These are phyloP conservation scores for Sardina pilchardus DNA, from an alignment of 2,113 vertebrate species.

Conservation along the genomic window DNA sequence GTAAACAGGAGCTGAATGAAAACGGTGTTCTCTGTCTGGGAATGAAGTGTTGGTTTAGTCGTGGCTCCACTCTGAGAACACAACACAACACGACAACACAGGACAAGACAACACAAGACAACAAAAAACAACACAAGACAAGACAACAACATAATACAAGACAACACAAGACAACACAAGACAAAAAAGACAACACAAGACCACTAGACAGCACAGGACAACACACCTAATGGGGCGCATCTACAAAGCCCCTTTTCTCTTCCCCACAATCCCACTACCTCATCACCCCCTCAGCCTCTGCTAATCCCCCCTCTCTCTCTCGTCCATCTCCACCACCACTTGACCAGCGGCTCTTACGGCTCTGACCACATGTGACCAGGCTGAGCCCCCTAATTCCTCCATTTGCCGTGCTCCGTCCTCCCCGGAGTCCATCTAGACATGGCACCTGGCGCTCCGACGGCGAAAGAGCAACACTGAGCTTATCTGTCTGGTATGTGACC, in stretches of 20 bases:
- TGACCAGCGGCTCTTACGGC: neutral
- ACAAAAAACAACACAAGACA: neutral
- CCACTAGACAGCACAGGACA: neutral
- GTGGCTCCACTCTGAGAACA: neutral
- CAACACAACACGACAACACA: neutral
- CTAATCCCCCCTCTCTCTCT: neutral
- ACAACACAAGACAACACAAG: neutral
- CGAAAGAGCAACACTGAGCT: neutral
- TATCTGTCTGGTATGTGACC: constrained; percentile 2
- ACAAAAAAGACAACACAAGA: too few species aligned
- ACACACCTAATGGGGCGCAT: neutral
- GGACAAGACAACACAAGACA: neutral
- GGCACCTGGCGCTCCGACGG: neutral
- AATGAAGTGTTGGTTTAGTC: neutral
- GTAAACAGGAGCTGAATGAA: neutral
- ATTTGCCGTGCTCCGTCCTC: neutral
- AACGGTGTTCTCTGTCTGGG: neutral
- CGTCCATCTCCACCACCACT: neutral
- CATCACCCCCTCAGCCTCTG: neutral
- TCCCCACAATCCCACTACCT: neutral
- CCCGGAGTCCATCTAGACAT: neutral
- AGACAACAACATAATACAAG: neutral
- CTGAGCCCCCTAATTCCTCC: constrained; percentile 9
- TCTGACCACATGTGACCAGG: neutral
- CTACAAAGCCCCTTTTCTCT: neutral